Conservation (phyloP, 2,113 vertebrate genomes). For the Gnathonemus longibarbis region DNA sequence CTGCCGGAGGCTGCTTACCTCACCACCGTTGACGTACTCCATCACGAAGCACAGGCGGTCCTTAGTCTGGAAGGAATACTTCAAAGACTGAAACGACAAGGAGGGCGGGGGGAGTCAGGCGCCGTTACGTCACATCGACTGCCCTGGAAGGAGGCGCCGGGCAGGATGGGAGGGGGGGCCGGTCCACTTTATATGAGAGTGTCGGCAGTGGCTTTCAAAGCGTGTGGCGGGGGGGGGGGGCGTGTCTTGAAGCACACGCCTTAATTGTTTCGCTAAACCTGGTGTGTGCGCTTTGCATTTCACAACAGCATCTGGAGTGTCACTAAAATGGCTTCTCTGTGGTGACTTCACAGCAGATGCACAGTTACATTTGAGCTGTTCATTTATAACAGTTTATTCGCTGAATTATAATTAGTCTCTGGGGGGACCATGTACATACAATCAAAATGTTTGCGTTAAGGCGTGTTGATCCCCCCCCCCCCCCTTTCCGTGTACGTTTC, state of each 20-base stretch:
- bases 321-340: conserved; percentile 43
- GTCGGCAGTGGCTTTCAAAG: not conserved
- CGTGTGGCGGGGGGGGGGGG: not conserved
- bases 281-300: conserved; percentile 32
- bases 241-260: not conserved
- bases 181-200: not conserved
- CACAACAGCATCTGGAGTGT: conserved; percentile 46
- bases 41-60: conserved; percentile 98
- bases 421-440: conserved; percentile 35
- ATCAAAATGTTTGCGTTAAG: conserved; percentile 23
- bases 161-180: not conserved
- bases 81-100: conserved; percentile 85
- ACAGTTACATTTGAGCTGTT: conserved; percentile 39
- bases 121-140: conserved; percentile 16
- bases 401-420: conserved; percentile 54
- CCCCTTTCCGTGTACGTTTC: not conserved
- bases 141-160: not conserved
- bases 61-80: conserved; percentile 99
- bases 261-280: conserved; percentile 28
- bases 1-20: conserved; percentile 63
- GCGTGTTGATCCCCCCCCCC: not conserved
- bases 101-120: conserved; percentile 26
- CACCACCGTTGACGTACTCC: conserved; percentile 97
- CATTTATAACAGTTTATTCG: conserved; percentile 51
- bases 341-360: conserved; percentile 51